Conservation (phyloP, 2,888 invertebrate species). For the Erebia ligea region DNA sequence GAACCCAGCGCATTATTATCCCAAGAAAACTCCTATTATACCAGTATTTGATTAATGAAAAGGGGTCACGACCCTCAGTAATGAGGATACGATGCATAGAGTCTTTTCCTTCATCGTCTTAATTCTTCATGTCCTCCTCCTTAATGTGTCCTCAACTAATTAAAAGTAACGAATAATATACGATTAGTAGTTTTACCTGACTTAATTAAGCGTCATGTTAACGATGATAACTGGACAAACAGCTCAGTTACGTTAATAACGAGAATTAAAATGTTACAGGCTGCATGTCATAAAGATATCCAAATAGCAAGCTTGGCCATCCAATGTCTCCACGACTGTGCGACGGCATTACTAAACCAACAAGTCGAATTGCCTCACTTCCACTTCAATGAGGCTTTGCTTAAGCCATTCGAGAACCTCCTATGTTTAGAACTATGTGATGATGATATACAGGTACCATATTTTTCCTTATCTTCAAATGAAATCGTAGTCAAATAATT, state of each 20-base stretch:
- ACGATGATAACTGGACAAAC: no score
- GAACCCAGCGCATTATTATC: no score
- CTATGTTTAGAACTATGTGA: conserved; percentile 96
- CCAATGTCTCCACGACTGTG: conserved; percentile 95
- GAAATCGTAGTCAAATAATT: neutral
- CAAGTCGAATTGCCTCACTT: conserved; percentile 96
- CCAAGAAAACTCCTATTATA: no score
- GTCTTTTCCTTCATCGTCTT: no score
- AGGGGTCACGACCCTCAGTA: no score
- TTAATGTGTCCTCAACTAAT: no score
- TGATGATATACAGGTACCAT: conserved; percentile 92
- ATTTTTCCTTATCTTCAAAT: conserved; percentile 7
- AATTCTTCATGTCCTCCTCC: no score
- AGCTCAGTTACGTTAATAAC: neutral
- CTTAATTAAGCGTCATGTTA: no score
- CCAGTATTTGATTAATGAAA: no score
- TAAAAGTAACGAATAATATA: no score
- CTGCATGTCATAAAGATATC: conserved; percentile 95
- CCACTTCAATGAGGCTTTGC: conserved; percentile 96
- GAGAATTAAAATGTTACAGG: conserved; percentile 72
- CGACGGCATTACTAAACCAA: conserved; percentile 93
- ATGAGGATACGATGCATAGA: no score
- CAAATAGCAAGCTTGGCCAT: conserved; percentile 95
- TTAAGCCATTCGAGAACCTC: conserved; percentile 97
- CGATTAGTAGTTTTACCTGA: no score